Percentiles rank a stretch among this genome's conserved stretches.
Conservation (phyloP, 2,888 invertebrate genomes). For the Diloba caeruleocephala region DNA sequence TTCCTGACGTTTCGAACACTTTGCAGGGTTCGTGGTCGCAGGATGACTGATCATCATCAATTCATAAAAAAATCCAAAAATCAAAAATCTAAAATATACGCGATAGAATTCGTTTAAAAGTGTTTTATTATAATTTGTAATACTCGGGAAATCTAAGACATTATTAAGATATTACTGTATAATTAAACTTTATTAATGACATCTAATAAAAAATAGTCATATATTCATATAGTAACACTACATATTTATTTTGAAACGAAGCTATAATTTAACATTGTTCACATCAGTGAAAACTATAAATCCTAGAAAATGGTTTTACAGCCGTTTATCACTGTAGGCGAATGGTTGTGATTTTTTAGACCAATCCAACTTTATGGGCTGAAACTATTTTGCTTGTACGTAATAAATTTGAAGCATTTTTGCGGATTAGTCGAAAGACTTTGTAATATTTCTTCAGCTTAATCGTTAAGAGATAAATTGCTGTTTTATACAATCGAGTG, state of each 20-base stretch:
- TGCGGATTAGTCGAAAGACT: slow-evolving; percentile 9
- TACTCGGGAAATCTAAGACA: too few species aligned
- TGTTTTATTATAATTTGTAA: too few species aligned
- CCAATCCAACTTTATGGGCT: slow-evolving; percentile 26
- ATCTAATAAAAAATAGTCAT: not conserved
- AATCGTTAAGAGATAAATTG: slow-evolving; percentile 5
- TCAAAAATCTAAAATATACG: too few species aligned
- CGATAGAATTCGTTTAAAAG: too few species aligned
- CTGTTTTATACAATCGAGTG: slow-evolving; percentile 9
- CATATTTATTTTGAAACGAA: not conserved
- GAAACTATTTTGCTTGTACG: slow-evolving; percentile 26
- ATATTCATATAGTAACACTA: not conserved
- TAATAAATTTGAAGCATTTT: slow-evolving; percentile 33
- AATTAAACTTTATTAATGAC: too few species aligned
- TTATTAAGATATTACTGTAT: too few species aligned
- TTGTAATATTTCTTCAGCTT: slow-evolving; percentile 1
- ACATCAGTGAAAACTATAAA: slow-evolving; percentile 40
- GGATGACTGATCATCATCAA: too few species aligned
- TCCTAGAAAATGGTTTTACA: slow-evolving; percentile 38
- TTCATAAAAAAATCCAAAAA: too few species aligned
- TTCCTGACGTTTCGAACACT: too few species aligned
- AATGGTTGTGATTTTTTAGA: slow-evolving; percentile 39
- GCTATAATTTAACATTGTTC: slow-evolving; percentile 19
- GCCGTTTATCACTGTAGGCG: slow-evolving; percentile 31
- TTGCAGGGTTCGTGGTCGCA: too few species aligned